These are phyloP conservation scores for Myathropa florea DNA, from an alignment of 2,888 invertebrate species.

Conservation along the genomic window DNA sequence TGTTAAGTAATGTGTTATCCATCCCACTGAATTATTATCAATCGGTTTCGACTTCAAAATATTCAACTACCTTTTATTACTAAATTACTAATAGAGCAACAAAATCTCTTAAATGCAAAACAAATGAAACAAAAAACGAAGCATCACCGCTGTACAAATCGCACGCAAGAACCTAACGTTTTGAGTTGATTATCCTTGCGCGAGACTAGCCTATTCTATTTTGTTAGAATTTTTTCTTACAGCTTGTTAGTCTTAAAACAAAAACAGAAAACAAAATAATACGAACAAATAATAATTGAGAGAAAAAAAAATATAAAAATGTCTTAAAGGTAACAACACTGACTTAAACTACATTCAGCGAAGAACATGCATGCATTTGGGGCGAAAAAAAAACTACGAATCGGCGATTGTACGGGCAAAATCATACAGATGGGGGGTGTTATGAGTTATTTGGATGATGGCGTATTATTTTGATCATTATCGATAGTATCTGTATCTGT, in stretches of 20 bases:
- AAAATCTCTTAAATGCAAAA: slow-evolving; percentile 2
- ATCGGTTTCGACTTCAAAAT: not conserved
- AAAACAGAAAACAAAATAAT: not conserved
- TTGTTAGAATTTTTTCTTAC: slow-evolving; percentile 6
- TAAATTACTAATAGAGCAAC: not conserved
- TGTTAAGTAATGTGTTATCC: too few relatives aligned
- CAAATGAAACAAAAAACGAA: slow-evolving; percentile 18
- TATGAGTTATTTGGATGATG: slow-evolving; percentile 23
- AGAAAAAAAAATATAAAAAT: not conserved
- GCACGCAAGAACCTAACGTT: not conserved
- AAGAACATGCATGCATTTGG: slow-evolving; percentile 35
- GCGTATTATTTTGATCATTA: slow-evolving; percentile 45
- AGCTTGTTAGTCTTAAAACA: slow-evolving; percentile 5
- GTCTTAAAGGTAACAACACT: slow-evolving; percentile 1
- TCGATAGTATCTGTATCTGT: slow-evolving; percentile 71
- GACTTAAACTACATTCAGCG: slow-evolving; percentile 8
- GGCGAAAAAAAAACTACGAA: not conserved
- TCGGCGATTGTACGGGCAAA: slow-evolving; percentile 1
- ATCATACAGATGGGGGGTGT: slow-evolving; percentile 28
- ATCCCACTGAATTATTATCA: not conserved
- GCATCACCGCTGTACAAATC: slow-evolving; percentile 12
- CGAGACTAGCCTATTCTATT: not conserved
- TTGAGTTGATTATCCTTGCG: not conserved
- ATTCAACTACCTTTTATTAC: not conserved
- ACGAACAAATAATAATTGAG: not conserved